Conservation (phyloP, 2,888 invertebrate species). For the Parochlus steinenii region DNA sequence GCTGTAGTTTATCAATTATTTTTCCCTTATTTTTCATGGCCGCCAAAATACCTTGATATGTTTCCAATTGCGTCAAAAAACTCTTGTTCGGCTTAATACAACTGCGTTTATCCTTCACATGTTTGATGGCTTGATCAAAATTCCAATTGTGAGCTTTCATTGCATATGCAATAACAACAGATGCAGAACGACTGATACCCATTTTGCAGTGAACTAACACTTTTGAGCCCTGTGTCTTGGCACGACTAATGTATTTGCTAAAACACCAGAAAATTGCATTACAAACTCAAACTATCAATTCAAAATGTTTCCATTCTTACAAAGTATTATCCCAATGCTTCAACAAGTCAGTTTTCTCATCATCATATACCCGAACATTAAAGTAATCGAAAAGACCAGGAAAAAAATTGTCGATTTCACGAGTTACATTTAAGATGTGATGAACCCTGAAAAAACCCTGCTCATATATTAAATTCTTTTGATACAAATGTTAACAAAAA, state of each 20-base stretch:
- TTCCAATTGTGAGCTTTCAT: constrained; percentile 97
- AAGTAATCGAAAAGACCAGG: constrained; percentile 92
- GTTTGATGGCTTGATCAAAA: constrained; percentile 70
- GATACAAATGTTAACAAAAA: constrained; percentile 3
- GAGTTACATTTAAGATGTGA: constrained; percentile 92
- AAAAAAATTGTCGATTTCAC: constrained; percentile 99
- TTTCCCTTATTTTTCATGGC: constrained; percentile 93
- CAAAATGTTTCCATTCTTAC: too few species aligned
- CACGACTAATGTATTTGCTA: constrained; percentile 89
- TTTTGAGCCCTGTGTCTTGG: constrained; percentile 76
- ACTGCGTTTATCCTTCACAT: constrained; percentile 78
- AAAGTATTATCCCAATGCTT: constrained; percentile 97
- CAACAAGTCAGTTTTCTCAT: constrained; percentile 88
- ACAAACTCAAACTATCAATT: too few species aligned
- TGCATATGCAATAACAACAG: constrained; percentile 93
- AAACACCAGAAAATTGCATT: too few species aligned
- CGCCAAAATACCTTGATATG: constrained; percentile 88
- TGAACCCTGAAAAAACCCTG: constrained; percentile 72
- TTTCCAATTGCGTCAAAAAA: constrained; percentile 86
- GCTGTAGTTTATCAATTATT: constrained; percentile 80
- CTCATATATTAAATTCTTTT: neutral
- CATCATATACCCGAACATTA: constrained; percentile 93
- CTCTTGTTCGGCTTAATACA: constrained; percentile 95
- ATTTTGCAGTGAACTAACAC: constrained; percentile 98
- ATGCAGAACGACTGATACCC: constrained; percentile 96